phyloP scores from a whole-genome alignment of 1,140 invertebrate species.

The Nephotettix cincticeps region DNA sequence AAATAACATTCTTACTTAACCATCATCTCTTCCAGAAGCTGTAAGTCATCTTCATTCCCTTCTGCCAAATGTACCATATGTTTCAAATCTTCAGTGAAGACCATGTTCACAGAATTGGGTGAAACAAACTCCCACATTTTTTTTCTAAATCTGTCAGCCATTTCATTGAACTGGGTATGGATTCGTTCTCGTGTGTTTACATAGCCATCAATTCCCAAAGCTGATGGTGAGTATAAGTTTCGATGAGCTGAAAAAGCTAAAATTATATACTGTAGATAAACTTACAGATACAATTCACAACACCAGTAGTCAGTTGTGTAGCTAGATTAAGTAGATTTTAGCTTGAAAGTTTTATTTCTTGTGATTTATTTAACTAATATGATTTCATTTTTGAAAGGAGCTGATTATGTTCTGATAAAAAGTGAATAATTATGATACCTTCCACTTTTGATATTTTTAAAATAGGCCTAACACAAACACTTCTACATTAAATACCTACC shows the following conservation, averaged over 20 bases:
- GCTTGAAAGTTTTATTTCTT: too few species aligned
- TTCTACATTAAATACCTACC: too few species aligned
- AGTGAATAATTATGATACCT: too few species aligned
- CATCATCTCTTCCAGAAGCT: constrained; percentile 66
- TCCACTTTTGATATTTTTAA: too few species aligned
- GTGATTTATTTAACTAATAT: too few species aligned
- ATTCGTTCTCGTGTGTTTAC: constrained; percentile 51
- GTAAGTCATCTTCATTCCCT: constrained; percentile 57
- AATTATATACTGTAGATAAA: too few species aligned
- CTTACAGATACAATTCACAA: too few species aligned
- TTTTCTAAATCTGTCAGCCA: constrained; percentile 60
- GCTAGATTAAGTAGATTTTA: too few species aligned
- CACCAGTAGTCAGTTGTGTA: too few species aligned
- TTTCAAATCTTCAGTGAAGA: constrained; percentile 85
- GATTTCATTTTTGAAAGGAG: too few species aligned
- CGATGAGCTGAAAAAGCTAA: constrained; percentile 24
- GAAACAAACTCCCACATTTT: constrained; percentile 65
- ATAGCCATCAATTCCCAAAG: constrained; percentile 61
- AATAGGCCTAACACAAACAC: too few species aligned
- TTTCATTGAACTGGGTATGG: constrained; percentile 56
- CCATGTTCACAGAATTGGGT: constrained; percentile 57
- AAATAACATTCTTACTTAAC: constrained; percentile 59
- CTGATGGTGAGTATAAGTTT: constrained; percentile 30
- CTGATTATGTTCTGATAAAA: too few species aligned
- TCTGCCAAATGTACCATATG: constrained; percentile 72